Percentiles rank a stretch among this genome's conserved stretches.
phyloP scores from a whole-genome alignment of 2,888 invertebrate genomes.

The Sisyra terminalis region DNA sequence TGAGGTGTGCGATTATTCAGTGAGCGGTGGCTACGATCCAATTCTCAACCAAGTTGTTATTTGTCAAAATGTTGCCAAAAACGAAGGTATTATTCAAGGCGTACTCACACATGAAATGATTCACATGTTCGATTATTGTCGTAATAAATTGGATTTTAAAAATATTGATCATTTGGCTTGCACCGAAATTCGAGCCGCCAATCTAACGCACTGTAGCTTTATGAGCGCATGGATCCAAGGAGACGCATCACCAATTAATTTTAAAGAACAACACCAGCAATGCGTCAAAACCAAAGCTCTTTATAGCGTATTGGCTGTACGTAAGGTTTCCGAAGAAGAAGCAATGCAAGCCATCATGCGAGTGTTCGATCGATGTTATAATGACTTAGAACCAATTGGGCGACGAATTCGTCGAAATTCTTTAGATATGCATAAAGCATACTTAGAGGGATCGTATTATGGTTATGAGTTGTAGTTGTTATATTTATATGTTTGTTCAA shows the following conservation, averaged over 20 bases:
- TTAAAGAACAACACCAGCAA: constrained; percentile 64
- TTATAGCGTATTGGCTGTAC: constrained; percentile 65
- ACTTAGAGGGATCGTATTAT: constrained; percentile 57
- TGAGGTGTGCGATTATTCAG: constrained; percentile 69
- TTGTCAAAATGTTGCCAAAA: constrained; percentile 69
- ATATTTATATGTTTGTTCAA: no score
- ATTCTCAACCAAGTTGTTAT: constrained; percentile 75
- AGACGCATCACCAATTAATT: constrained; percentile 51
- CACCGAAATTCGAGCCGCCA: constrained; percentile 89
- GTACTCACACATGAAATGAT: constrained; percentile 85
- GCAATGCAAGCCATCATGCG: constrained; percentile 64
- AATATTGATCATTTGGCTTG: constrained; percentile 88
- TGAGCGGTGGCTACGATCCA: constrained; percentile 86
- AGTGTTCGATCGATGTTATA: constrained; percentile 82
- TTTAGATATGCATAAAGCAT: constrained; percentile 57
- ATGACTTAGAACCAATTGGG: constrained; percentile 84
- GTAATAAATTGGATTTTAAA: constrained; percentile 72
- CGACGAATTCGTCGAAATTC: constrained; percentile 58
- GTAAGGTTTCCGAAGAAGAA: constrained; percentile 51
- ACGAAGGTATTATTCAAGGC: constrained; percentile 54
- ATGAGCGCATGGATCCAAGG: constrained; percentile 63
- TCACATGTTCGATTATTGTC: constrained; percentile 92
- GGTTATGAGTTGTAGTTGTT: constrained; percentile 49
- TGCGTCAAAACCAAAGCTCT: constrained; percentile 85
- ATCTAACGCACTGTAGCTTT: constrained; percentile 84